These are phyloP conservation scores for Dryomyza anilis DNA, from an alignment of 2,888 invertebrate species.

Conservation along the genomic window DNA sequence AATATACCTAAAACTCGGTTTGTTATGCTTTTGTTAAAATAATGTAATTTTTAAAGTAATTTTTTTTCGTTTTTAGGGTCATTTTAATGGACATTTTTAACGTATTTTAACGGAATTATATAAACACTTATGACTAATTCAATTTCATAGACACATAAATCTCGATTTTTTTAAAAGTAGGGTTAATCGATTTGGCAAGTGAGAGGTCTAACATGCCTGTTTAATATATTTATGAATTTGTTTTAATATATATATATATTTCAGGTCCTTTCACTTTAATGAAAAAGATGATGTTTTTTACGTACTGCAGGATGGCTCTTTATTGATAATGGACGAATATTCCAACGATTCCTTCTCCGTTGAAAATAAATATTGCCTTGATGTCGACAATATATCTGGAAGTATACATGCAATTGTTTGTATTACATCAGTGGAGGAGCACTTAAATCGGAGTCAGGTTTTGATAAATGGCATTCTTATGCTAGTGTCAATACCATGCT, in stretches of 20 bases:
- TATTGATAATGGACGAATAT: conserved; percentile 52
- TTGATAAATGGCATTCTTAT: conserved; percentile 52
- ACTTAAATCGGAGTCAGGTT: conserved; percentile 47
- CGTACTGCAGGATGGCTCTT: conserved; percentile 57
- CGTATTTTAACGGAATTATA: too few relatives aligned
- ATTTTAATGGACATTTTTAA: too few relatives aligned
- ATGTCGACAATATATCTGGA: conserved; percentile 51
- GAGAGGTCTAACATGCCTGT: too few relatives aligned
- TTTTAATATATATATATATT: background rate
- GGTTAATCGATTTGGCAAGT: too few relatives aligned
- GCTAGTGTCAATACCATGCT: conserved; percentile 57
- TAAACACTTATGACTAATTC: too few relatives aligned
- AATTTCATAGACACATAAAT: too few relatives aligned
- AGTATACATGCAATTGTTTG: conserved; percentile 56
- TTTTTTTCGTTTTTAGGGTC: too few relatives aligned
- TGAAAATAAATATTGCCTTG: conserved; percentile 55
- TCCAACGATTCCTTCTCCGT: conserved; percentile 52
- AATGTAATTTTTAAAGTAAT: too few relatives aligned
- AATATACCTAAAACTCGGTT: too few relatives aligned
- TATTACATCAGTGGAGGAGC: conserved; percentile 51
- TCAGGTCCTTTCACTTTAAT: conserved; percentile 47
- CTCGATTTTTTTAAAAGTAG: too few relatives aligned
- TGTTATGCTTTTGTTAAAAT: too few relatives aligned
- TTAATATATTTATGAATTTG: background rate
- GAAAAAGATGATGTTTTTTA: conserved; percentile 49